Base-by-base conservation (phyloP, 2,888 invertebrate species). In the Muscina levida region DNA sequence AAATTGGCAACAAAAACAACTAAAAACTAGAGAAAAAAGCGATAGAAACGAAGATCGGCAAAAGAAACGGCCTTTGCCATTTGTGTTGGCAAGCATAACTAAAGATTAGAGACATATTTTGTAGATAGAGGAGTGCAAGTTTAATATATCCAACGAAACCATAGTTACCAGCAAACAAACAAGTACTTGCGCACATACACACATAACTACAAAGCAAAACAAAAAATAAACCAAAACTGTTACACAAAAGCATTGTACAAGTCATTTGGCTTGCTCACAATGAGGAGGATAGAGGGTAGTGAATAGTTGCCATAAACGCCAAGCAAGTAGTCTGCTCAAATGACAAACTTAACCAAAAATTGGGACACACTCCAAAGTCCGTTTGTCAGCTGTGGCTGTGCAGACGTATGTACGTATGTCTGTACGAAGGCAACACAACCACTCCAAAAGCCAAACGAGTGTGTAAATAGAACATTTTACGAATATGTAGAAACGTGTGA, bases 31-130 rank as follows among this genome's bases (percentile, higher is more conserved):
- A 57, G 15, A 13, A 57, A 42, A 37, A n/a, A 39, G 37, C 37
- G 39, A 39, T 59, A 37, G 59, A 11, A n/a, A n/a, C 39, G 39
- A 62, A 39, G 31, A 59, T 59, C 59, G 19, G 24, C 37, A 59
- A 59, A 37, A 59, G 22, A 42, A 62, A 62, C 22, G 62, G 42
- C 62, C 62, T 62, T 62, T 62, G 62, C 19, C 62, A 62, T 42
- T 62, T 42, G 42, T 62, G 62, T 42, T 62, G 62, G 19, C 62
- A 62, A 62, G 42, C 62, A 62, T 62, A 62, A 62, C 62, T 62
- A 62, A 62, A 62, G 62, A 62, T 62, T 62, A 62, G 62, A 62
- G 62, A 42, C 62, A 62, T 62, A 39, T 39, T 31, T 31, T 31
- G 31, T 46, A 48, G 48, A 19, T 48, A 48, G 48, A 10, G 19